Conservation (phyloP, 2,797 vertebrate species). For the Schizopygopsis malacanthus region DNA sequence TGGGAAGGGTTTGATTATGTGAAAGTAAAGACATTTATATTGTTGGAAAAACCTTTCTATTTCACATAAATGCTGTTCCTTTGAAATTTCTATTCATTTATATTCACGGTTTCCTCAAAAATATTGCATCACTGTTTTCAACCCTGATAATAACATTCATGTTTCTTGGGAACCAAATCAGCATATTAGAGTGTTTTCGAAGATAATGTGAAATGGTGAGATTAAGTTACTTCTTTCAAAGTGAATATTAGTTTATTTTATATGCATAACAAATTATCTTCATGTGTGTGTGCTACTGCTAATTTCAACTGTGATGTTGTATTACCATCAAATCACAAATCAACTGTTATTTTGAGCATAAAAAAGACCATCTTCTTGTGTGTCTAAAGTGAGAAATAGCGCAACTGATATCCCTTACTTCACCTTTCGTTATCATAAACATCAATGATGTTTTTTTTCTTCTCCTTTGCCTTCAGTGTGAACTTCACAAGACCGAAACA, state of each 20-base stretch:
- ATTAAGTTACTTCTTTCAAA: background rate
- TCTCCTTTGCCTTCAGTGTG: background rate
- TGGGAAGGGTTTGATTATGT: background rate
- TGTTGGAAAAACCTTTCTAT: no score
- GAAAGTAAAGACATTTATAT: no score
- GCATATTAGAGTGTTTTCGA: background rate
- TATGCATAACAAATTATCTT: background rate
- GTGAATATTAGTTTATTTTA: background rate
- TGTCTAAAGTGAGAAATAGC: background rate
- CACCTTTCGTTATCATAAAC: background rate
- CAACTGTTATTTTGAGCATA: background rate
- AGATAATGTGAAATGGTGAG: background rate
- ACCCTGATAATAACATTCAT: no score
- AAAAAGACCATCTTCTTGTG: background rate
- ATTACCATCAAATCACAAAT: background rate
- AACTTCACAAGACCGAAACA: background rate
- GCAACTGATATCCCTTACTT: background rate
- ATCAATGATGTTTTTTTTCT: background rate
- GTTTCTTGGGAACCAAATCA: background rate
- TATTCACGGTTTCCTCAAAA: no score
- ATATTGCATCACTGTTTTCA: no score
- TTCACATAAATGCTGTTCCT: no score
- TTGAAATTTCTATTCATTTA: no score
- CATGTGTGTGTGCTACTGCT: background rate
- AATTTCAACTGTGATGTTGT: background rate